Conservation (phyloP, 2,113 vertebrate species). For the Scomber japonicus region DNA sequence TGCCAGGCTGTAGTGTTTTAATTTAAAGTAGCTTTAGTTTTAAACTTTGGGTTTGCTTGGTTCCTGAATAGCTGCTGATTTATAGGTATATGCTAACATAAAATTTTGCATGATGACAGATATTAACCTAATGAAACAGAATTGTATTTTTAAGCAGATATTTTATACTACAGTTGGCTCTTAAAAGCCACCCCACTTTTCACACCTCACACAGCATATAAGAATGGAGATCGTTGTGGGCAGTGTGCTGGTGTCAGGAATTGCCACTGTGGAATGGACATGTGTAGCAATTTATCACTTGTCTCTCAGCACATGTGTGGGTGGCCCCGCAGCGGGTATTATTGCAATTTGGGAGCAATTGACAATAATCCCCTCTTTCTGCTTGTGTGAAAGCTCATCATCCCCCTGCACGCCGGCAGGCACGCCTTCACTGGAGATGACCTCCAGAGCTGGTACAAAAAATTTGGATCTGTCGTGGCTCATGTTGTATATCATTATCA, state of each 20-base stretch:
- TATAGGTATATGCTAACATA: conserved; percentile 1
- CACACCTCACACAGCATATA: conserved; percentile 19
- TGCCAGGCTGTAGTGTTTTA: background rate
- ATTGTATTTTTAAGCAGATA: conserved; percentile 16
- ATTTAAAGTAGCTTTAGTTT: background rate
- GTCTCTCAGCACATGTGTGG: conserved; percentile 77
- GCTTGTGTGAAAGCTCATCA: conserved; percentile 71
- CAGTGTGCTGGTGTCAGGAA: conserved; percentile 52
- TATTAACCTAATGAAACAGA: background rate
- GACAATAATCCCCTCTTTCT: conserved; percentile 81
- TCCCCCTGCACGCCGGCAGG: conserved; percentile 44
- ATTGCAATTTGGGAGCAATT: conserved; percentile 83
- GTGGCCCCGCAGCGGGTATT: conserved; percentile 79
- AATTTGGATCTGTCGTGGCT: conserved; percentile 31
- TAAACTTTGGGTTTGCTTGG: conserved; percentile 8
- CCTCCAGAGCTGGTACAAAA: conserved; percentile 46
- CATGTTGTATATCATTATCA: conserved; percentile 62
- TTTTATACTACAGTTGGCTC: conserved; percentile 24
- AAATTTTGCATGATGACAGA: background rate
- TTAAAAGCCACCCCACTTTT: conserved; percentile 33
- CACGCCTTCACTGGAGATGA: conserved; percentile 61
- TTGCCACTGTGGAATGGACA: conserved; percentile 76
- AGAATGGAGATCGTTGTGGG: conserved; percentile 43
- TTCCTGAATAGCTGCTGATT: background rate
- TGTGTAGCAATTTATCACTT: conserved; percentile 79